These are phyloP conservation scores for Apis laboriosa DNA, from an alignment of 1,140 invertebrate genomes.

Conservation along the genomic window DNA sequence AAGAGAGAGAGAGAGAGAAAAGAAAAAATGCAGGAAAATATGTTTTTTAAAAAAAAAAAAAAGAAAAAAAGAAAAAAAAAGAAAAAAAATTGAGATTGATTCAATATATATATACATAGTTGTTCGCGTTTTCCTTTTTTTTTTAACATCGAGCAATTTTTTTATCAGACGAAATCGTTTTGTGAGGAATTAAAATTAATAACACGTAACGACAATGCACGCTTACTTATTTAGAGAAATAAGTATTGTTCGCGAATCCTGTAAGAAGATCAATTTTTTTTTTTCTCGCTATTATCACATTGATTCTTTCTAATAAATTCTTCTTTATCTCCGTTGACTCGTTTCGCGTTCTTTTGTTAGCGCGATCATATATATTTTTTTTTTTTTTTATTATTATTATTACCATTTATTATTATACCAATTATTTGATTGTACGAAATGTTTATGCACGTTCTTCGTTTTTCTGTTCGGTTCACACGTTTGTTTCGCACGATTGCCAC, in stretches of 20 bases:
- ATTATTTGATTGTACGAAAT: conserved; percentile 20
- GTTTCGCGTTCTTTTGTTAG: conserved; percentile 47
- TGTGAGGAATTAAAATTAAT: background rate
- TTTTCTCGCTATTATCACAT: conserved; percentile 32
- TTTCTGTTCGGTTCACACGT: conserved; percentile 40
- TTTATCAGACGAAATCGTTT: conserved; percentile 5
- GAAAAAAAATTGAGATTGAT: no score
- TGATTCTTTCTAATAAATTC: conserved; percentile 24
- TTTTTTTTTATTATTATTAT: no score
- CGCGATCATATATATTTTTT: conserved; percentile 25
- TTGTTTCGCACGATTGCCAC: conserved; percentile 18
- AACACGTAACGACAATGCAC: background rate
- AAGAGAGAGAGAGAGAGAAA: conserved; percentile 6
- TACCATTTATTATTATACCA: background rate
- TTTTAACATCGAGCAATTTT: conserved; percentile 31
- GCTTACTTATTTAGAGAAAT: conserved; percentile 9
- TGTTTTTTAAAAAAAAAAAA: conserved; percentile 34
- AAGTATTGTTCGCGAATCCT: conserved; percentile 25
- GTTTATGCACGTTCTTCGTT: conserved; percentile 51
- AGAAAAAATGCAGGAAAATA: background rate
- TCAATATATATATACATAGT: conserved; percentile 5
- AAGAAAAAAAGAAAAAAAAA: background rate
- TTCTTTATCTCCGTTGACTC: conserved; percentile 46
- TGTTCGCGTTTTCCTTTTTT: conserved; percentile 46
- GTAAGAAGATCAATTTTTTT: conserved; percentile 5